Conservation (phyloP, 2,888 invertebrate species). For the Heteropelma amictum region DNA sequence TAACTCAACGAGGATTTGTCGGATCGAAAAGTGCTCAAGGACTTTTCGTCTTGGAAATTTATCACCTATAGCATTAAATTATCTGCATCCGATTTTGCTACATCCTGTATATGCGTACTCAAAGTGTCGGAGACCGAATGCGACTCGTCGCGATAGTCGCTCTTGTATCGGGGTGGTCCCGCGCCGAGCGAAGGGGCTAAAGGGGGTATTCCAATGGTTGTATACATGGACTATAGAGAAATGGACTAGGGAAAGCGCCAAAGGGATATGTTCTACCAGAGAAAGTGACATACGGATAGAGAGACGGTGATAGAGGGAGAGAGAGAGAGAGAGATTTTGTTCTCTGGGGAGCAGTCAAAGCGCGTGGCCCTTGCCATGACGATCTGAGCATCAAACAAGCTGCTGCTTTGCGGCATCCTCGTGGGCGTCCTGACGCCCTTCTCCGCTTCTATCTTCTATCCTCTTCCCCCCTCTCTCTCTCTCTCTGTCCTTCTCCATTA, state of each 20-base stretch:
- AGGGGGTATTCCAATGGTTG: too few relatives aligned
- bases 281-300: constrained; percentile 48
- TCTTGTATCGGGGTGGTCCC: constrained; percentile 13
- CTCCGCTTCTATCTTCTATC: constrained; percentile 26
- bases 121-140: constrained; percentile 52
- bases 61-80: too few relatives aligned
- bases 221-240: constrained; percentile 45
- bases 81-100: too few relatives aligned
- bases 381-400: constrained; percentile 75
- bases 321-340: constrained; percentile 68
- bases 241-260: constrained; percentile 42
- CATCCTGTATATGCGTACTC: too few relatives aligned
- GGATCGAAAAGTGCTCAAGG: too few relatives aligned
- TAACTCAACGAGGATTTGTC: too few relatives aligned
- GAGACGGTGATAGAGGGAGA: constrained; percentile 48
- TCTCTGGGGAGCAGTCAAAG: constrained; percentile 78
- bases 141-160: constrained; percentile 19
- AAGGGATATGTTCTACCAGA: constrained; percentile 50
- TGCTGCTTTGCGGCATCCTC: constrained; percentile 67
- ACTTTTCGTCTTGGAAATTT: too few relatives aligned
- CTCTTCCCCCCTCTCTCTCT: constrained; percentile 1
- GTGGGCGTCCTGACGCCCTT: constrained; percentile 46
- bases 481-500: not conserved
- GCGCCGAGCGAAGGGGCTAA: constrained; percentile 14
- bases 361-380: constrained; percentile 73